phyloP scores from a whole-genome alignment of 2,113 vertebrate genomes.

The Pelobates fuscus region DNA sequence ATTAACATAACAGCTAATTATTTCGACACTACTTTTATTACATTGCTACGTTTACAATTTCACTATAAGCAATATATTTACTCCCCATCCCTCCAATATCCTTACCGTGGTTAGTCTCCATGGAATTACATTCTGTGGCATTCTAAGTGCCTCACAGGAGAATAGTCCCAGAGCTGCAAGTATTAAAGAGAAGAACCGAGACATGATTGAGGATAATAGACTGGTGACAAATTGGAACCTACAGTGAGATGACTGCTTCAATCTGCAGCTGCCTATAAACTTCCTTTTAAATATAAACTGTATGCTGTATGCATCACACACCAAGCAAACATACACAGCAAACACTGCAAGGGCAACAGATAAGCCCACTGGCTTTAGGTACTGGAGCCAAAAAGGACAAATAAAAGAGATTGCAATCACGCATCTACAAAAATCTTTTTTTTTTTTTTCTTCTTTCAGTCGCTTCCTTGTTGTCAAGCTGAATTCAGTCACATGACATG shows the following conservation, averaged over 20 bases:
- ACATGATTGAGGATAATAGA: slow-evolving; percentile 14
- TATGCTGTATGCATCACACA: not conserved
- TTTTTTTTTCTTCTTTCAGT: not conserved
- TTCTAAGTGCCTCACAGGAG: not conserved
- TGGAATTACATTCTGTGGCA: too few relatives aligned
- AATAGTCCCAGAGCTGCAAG: slow-evolving; percentile 21
- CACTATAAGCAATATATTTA: too few relatives aligned
- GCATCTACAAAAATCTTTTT: not conserved
- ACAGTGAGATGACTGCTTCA: too few relatives aligned
- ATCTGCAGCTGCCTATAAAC: not conserved
- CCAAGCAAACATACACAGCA: not conserved
- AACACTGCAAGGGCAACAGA: not conserved
- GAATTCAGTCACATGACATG: not conserved
- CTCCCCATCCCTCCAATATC: too few relatives aligned
- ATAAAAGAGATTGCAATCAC: slow-evolving; percentile 11
- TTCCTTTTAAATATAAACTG: slow-evolving; percentile 10
- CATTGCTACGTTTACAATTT: too few relatives aligned
- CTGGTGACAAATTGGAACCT: too few relatives aligned
- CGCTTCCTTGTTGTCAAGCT: not conserved
- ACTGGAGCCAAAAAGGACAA: slow-evolving; percentile 3
- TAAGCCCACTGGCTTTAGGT: not conserved
- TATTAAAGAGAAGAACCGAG: slow-evolving; percentile 22
- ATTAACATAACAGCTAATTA: too few relatives aligned
- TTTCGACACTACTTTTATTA: too few relatives aligned
- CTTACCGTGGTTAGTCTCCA: slow-evolving; percentile 25